These are phyloP conservation scores for Bolinopsis microptera DNA, from an alignment of 37 sponge, comb jelly and placozoan species.

Conservation along the genomic window DNA sequence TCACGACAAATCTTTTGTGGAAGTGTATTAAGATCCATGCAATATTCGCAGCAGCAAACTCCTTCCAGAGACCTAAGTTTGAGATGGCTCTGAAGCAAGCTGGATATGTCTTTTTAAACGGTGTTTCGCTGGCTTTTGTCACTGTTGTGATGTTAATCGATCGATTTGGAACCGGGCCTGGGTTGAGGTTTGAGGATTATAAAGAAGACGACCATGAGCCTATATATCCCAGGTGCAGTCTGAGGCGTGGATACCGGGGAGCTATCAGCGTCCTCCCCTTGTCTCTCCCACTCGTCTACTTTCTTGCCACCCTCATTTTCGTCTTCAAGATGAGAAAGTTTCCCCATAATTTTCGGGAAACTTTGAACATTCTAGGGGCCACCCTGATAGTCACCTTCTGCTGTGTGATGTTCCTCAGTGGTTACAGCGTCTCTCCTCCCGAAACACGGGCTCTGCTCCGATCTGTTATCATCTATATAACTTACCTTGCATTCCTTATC, in stretches of 20 bases:
- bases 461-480: neutral
- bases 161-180: neutral
- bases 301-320: neutral
- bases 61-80: neutral
- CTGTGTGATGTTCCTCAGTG: constrained; percentile 25
- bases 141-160: neutral
- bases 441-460: neutral
- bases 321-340: constrained; percentile 28
- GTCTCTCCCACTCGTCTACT: neutral
- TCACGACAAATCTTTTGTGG: neutral
- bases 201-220: neutral
- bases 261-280: neutral
- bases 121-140: neutral
- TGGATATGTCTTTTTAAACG: neutral
- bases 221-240: neutral
- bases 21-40: constrained; percentile 35
- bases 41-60: neutral
- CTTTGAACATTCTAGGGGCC: constrained; percentile 27
- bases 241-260: neutral
- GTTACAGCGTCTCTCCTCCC: constrained; percentile 9
- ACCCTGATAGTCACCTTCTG: constrained; percentile 3
- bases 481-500: neutral
- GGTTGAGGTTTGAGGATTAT: neutral
- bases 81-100: neutral
- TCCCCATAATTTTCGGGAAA: constrained; percentile 63